Percentiles rank a stretch among this genome's conserved stretches.
phyloP scores from a whole-genome alignment of 2,888 invertebrate genomes.

The Buathra laborator region DNA sequence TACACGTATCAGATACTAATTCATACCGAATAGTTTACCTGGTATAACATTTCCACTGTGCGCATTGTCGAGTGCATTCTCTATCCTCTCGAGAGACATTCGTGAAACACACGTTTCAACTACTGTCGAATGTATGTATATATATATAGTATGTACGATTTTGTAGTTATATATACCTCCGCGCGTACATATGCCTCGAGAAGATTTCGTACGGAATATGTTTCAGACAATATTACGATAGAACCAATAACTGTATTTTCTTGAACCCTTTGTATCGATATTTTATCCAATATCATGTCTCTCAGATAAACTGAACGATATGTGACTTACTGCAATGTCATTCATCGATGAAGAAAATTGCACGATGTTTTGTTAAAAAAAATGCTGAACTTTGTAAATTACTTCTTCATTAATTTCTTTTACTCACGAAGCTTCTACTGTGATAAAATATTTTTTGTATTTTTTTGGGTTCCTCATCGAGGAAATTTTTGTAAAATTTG shows the following conservation, averaged over 20 bases:
- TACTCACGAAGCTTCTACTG: too few relatives aligned
- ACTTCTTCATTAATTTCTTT: too few relatives aligned
- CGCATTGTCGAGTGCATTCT: not conserved
- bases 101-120: constrained; percentile 3
- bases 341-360: not conserved
- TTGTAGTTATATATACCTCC: not conserved
- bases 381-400: too few relatives aligned
- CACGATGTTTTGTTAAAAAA: not conserved
- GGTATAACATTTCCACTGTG: constrained; percentile 3
- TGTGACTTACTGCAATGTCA: not conserved
- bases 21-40: not conserved
- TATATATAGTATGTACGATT: not conserved
- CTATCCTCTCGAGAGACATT: constrained; percentile 5
- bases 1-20: not conserved
- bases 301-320: not conserved
- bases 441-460: too few relatives aligned
- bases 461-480: too few relatives aligned
- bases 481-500: too few relatives aligned
- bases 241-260: constrained; percentile 12
- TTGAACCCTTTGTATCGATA: constrained; percentile 2
- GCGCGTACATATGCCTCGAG: not conserved
- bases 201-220: not conserved
- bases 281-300: not conserved
- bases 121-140: not conserved
- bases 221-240: constrained; percentile 7